Evolutionary conservation across 2,888 invertebrate species (phyloP).

Genomic region (Quadroppia sp.): DNA sequence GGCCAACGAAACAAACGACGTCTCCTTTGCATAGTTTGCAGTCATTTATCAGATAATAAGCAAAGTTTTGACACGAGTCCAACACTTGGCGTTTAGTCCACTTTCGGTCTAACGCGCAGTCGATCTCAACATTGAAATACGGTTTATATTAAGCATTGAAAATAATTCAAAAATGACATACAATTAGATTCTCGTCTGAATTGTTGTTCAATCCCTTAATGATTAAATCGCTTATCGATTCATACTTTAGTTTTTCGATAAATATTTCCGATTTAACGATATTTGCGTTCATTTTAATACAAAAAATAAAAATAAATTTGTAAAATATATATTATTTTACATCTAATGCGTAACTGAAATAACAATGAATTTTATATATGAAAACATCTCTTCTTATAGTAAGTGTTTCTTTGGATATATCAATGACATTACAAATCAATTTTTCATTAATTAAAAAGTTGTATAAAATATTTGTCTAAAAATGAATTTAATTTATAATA

Average conservation of each 20-base stretch:
- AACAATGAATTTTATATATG: too few species aligned
- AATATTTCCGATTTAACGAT: neutral
- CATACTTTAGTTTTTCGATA: neutral
- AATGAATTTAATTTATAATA: too few species aligned
- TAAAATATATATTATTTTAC: too few species aligned
- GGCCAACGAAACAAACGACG: neutral
- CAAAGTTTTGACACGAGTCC: slow-evolving; percentile 22
- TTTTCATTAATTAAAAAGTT: too few species aligned
- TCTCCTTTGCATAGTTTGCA: slow-evolving; percentile 1
- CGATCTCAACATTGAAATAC: neutral
- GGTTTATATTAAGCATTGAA: too few species aligned
- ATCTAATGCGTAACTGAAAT: too few species aligned
- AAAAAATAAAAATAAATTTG: too few species aligned
- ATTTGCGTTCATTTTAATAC: too few species aligned
- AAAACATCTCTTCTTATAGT: too few species aligned
- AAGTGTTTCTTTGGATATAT: too few species aligned
- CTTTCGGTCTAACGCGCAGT: slow-evolving; percentile 1
- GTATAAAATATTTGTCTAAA: too few species aligned
- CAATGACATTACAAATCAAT: too few species aligned
- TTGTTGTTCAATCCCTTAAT: neutral
- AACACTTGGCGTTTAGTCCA: slow-evolving; percentile 14
- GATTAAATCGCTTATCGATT: neutral
- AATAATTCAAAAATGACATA: neutral
- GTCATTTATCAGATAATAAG: slow-evolving; percentile 24
- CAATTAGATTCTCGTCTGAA: neutral